Evolutionary conservation across 2,888 invertebrate genomes (phyloP).

Genomic region (Xanthia icteritia): DNA sequence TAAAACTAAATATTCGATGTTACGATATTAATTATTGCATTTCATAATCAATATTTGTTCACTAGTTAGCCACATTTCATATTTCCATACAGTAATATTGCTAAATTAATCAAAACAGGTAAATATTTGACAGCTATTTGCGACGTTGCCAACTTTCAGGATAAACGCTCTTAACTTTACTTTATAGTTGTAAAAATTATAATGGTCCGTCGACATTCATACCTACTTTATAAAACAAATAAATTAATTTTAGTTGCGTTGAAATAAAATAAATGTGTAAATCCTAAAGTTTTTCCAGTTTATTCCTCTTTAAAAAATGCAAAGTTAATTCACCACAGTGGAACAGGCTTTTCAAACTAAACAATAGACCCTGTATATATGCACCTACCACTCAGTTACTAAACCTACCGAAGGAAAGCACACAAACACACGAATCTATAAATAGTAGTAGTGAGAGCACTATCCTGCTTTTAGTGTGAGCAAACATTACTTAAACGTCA

Average conservation of each 20-base stretch:
- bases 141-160: no score
- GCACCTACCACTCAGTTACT: background rate
- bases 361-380: background rate
- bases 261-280: background rate
- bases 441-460: conserved; percentile 51
- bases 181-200: background rate
- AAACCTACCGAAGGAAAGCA: conserved; percentile 22
- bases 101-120: no score
- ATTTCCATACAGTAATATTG: no score
- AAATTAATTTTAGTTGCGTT: no score
- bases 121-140: no score
- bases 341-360: background rate
- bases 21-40: no score
- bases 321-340: background rate
- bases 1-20: no score
- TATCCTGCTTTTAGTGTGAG: conserved; percentile 83
- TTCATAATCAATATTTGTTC: no score
- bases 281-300: background rate
- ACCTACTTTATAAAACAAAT: no score
- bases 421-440: conserved; percentile 55
- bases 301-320: background rate
- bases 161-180: no score
- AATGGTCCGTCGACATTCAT: background rate
- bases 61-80: no score
- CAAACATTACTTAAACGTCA: conserved; percentile 87